These are phyloP conservation scores for Heliconius ismenius DNA, from an alignment of 2,888 invertebrate species.

Conservation along the genomic window DNA sequence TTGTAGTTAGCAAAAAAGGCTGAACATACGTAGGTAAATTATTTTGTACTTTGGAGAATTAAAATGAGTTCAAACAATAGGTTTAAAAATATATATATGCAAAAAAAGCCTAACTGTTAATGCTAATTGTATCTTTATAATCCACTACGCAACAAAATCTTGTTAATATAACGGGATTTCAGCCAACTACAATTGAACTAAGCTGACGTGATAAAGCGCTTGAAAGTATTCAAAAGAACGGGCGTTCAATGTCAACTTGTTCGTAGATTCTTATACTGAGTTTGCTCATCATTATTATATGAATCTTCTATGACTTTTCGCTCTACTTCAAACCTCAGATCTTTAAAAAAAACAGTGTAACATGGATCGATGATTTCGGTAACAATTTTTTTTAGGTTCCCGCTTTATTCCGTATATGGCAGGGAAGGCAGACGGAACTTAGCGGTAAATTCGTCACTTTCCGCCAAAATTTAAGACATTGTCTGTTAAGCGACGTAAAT, in stretches of 20 bases:
- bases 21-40: too few relatives aligned
- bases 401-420: too few relatives aligned
- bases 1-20: background rate
- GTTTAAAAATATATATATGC: too few relatives aligned
- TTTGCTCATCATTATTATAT: background rate
- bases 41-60: too few relatives aligned
- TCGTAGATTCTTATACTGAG: background rate
- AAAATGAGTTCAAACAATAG: too few relatives aligned
- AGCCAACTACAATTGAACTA: background rate
- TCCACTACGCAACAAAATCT: constrained; percentile 7
- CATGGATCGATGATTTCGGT: too few relatives aligned
- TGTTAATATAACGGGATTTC: constrained; percentile 14
- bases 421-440: too few relatives aligned
- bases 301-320: background rate
- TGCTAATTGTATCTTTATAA: background rate
- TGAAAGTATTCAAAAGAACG: background rate
- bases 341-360: too few relatives aligned
- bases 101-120: background rate
- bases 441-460: too few relatives aligned
- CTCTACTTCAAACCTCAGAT: too few relatives aligned
- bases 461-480: too few relatives aligned
- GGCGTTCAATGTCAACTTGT: background rate
- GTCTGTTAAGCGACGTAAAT: background rate
- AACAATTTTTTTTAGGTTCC: too few relatives aligned
- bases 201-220: constrained; percentile 3